phyloP scores from a whole-genome alignment of 2,888 invertebrate species.

The Pardosa pseudoannulata region DNA sequence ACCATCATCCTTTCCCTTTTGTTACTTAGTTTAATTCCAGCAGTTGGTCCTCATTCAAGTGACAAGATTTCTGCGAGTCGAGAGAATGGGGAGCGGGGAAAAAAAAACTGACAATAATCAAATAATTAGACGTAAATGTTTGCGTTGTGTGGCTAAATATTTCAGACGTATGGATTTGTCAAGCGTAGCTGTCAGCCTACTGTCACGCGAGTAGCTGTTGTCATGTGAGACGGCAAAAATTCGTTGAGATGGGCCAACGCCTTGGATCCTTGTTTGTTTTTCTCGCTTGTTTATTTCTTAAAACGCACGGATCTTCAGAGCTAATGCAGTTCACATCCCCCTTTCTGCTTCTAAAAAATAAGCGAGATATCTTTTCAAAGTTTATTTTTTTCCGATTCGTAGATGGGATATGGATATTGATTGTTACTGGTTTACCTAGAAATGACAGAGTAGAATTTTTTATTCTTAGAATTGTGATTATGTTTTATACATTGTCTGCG shows the following conservation, averaged over 20 bases:
- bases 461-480: too few relatives aligned
- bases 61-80: constrained; percentile 3
- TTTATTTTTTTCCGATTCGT: too few relatives aligned
- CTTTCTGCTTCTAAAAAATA: too few relatives aligned
- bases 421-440: too few relatives aligned
- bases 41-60: constrained; percentile 19
- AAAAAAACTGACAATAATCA: not conserved
- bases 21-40: constrained; percentile 11
- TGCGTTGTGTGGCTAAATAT: constrained; percentile 4
- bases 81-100: not conserved
- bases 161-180: constrained; percentile 17
- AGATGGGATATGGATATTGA: too few relatives aligned
- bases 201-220: constrained; percentile 19
- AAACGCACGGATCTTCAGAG: constrained; percentile 8
- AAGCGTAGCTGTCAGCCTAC: not conserved
- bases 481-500: too few relatives aligned
- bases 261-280: not conserved
- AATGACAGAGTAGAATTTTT: too few relatives aligned
- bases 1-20: not conserved
- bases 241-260: constrained; percentile 10
- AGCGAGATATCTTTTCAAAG: too few relatives aligned
- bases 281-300: constrained; percentile 1
- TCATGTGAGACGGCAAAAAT: constrained; percentile 1
- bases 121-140: constrained; percentile 13
- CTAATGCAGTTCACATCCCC: too few relatives aligned